phyloP scores from a whole-genome alignment of 1,140 invertebrate genomes.

The Drosophila bifasciata region DNA sequence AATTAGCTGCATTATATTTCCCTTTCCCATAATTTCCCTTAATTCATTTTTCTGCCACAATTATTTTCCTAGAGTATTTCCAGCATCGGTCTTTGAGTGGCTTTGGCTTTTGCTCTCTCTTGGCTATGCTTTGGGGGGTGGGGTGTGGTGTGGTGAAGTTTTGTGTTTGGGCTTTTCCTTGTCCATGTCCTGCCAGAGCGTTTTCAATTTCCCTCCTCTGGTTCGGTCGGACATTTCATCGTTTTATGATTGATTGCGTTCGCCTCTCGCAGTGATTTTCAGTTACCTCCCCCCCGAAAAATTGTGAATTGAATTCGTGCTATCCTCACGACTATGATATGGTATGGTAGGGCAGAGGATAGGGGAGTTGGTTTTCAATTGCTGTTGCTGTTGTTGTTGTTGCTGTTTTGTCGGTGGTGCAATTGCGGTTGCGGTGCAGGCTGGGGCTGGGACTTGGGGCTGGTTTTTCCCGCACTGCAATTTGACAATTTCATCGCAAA shows the following conservation, averaged over 20 bases:
- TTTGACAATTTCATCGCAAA: constrained; percentile 81
- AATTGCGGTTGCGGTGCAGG: constrained; percentile 65
- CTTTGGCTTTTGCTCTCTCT: not conserved
- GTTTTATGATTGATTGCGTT: constrained; percentile 79
- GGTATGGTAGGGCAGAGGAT: not conserved
- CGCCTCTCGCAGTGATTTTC: constrained; percentile 72
- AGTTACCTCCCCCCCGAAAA: constrained; percentile 52
- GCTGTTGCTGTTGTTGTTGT: constrained; percentile 54
- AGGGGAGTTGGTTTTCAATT: constrained; percentile 6
- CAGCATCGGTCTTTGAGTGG: too few relatives aligned
- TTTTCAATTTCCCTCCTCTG: constrained; percentile 62
- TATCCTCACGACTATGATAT: not conserved
- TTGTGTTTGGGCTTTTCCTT: constrained; percentile 30
- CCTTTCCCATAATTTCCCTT: too few relatives aligned
- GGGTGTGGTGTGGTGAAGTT: too few relatives aligned
- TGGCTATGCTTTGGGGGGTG: not conserved
- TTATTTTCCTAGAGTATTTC: too few relatives aligned
- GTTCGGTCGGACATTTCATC: constrained; percentile 68
- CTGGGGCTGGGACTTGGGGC: constrained; percentile 19
- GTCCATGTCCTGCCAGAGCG: constrained; percentile 51
- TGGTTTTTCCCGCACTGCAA: constrained; percentile 75
- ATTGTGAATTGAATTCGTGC: constrained; percentile 74
- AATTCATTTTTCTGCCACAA: too few relatives aligned
- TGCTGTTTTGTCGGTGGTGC: constrained; percentile 45
- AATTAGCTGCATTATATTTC: too few relatives aligned